Conservation (phyloP, 92 coral and sea anemone species). For the Epizoanthus ramosus region DNA sequence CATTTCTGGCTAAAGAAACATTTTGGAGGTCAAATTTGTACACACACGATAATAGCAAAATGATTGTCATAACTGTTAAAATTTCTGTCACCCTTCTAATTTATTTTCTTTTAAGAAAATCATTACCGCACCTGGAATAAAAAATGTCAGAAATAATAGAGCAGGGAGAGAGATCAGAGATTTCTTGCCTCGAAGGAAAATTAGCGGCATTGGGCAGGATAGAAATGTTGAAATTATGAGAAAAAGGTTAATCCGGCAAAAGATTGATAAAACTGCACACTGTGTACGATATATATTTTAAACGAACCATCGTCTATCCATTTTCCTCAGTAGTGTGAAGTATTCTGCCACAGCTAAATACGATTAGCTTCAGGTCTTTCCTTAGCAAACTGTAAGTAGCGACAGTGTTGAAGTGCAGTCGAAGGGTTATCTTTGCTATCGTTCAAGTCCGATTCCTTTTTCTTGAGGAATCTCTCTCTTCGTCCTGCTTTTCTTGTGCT, state of each 20-base stretch:
- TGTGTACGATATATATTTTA: background rate
- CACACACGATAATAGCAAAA: background rate
- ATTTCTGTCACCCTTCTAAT: background rate
- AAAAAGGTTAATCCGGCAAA: background rate
- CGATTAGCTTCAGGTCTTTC: constrained; percentile 53
- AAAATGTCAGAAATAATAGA: background rate
- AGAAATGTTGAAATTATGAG: no score
- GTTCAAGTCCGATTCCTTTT: background rate
- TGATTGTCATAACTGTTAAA: background rate
- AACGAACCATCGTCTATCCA: background rate
- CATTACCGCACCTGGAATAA: background rate
- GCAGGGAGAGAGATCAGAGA: no score
- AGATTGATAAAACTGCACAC: background rate
- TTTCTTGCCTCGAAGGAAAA: no score
- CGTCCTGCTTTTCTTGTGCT: background rate
- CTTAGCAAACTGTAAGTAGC: constrained; percentile 41
- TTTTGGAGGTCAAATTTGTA: background rate
- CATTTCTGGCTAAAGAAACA: background rate
- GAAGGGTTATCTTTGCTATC: background rate
- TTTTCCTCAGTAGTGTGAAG: background rate
- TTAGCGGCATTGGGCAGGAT: no score
- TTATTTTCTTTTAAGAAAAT: background rate
- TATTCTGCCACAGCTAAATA: constrained; percentile 19
- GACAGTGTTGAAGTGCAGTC: constrained; percentile 37
- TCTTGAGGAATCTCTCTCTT: background rate